Evolutionary conservation across 2,888 invertebrate species (phyloP), one percentile per base, ranked within the genome.

Genomic region (Ariolimax columbianus): DNA sequence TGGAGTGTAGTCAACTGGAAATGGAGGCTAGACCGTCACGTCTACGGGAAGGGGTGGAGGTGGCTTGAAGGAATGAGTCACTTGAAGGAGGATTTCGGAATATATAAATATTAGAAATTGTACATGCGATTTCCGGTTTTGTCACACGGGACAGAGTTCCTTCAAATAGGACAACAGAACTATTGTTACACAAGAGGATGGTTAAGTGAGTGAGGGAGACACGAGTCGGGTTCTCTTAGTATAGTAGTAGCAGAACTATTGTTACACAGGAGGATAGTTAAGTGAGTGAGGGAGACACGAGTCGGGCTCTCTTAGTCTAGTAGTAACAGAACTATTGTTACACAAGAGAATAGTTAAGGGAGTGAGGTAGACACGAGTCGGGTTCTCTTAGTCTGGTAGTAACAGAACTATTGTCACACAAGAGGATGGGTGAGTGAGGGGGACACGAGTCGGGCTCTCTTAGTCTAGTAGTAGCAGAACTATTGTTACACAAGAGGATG

Each of bases 1-100:
- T 47, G 80, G 63, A 70, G 30, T 40, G 38, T 72, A 80, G 79
- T 43, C 70, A 78, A 70, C 70, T 70, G 77, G 70, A 83, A 63
- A 83, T 72, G 43, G 51, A 51, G 83, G 77, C 77, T 51, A 59
- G 68, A 51, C 17, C 51, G 51, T 51, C 75, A 47, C 33, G 77
- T 66, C 63, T 77, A 63, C 59, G 63, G 66, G 77, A 77, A 38
- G 59, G 77, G 55, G 83, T 83, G 47, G 43, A 70, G 26, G 72
- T 47, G 82, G 63, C 9, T 36, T 70, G 33, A 40, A 51, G 51
- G 36, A 40, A 9, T 78, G 66, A 78, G 78, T 78, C 78, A 66
- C 30, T 59, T 63, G 30, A 73, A 51, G 23, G 19, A 9, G 51
- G 23, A 75, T 23, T 1, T 3, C 30, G 72, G 23, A 40, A 40